A percentile compares a stretch with the other conserved stretches of the same genome.
These are phyloP conservation scores for Microhierax caerulescens DNA, from an alignment of 2,797 vertebrate species.

Conservation along the genomic window DNA sequence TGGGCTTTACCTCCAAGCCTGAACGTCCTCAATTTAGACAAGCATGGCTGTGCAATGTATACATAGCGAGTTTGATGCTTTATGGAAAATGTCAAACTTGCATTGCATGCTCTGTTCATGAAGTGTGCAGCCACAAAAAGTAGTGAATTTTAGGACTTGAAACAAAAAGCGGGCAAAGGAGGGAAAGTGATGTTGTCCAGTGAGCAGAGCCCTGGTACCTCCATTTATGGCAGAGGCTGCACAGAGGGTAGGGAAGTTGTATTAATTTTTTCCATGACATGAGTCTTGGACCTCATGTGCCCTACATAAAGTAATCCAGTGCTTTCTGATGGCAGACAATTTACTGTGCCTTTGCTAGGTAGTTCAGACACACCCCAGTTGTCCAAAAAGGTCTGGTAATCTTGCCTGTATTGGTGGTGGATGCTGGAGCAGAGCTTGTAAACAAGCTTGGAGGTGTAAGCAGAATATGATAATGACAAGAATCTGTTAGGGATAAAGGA, in stretches of 20 bases:
- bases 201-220: neutral
- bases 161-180: neutral
- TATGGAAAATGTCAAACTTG: neutral
- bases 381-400: neutral
- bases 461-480: neutral
- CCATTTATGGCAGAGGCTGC: neutral
- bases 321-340: neutral
- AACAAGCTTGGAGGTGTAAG: neutral
- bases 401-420: neutral
- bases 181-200: neutral
- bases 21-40: neutral
- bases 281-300: neutral
- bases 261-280: neutral
- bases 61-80: neutral
- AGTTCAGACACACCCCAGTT: neutral
- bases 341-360: neutral
- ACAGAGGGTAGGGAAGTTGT: neutral
- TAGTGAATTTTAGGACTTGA: neutral
- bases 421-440: neutral
- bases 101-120: fast-evolving
- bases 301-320: neutral
- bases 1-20: neutral
- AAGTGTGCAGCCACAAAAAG: neutral
- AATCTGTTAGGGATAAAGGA: neutral
- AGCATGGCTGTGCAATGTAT: neutral